Conservation (phyloP, 1,140 invertebrate genomes). For the Brachystomella parvula region DNA sequence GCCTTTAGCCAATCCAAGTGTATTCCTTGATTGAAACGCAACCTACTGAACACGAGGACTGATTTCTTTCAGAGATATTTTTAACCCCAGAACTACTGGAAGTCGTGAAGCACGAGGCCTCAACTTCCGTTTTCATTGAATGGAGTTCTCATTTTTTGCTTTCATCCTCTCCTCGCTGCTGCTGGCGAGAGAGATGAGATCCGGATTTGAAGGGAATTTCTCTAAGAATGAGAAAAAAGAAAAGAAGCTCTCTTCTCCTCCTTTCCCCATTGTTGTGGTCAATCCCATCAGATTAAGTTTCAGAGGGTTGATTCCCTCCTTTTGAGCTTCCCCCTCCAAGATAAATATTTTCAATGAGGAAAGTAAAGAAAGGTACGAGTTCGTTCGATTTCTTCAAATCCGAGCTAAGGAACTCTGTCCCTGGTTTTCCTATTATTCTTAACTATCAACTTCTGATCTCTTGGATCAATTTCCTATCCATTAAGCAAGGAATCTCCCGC, state of each 20-base stretch:
- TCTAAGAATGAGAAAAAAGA: not conserved
- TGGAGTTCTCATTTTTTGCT: not conserved
- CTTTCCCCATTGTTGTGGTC: conserved; percentile 28
- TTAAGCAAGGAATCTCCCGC: too few species aligned
- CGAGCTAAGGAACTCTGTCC: not conserved
- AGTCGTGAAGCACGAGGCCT: too few species aligned
- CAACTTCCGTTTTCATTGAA: too few species aligned
- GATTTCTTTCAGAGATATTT: too few species aligned
- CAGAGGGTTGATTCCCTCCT: conserved; percentile 11
- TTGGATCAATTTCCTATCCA: not conserved
- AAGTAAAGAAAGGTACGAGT: too few species aligned
- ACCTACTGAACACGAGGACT: too few species aligned
- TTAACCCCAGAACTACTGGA: too few species aligned
- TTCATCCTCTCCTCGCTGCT: not conserved
- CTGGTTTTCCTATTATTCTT: not conserved
- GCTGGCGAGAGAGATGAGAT: not conserved
- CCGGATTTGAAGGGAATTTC: not conserved
- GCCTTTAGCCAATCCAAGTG: too few species aligned
- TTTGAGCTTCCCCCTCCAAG: conserved; percentile 6
- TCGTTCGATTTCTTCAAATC: not conserved
- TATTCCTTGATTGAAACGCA: too few species aligned
- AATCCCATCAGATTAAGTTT: conserved; percentile 24
- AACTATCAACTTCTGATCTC: not conserved
- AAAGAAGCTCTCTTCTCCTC: conserved; percentile 14
- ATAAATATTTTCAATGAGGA: not conserved